Conservation (phyloP, 2,797 vertebrate species). For the Anniella stebbinsi region DNA sequence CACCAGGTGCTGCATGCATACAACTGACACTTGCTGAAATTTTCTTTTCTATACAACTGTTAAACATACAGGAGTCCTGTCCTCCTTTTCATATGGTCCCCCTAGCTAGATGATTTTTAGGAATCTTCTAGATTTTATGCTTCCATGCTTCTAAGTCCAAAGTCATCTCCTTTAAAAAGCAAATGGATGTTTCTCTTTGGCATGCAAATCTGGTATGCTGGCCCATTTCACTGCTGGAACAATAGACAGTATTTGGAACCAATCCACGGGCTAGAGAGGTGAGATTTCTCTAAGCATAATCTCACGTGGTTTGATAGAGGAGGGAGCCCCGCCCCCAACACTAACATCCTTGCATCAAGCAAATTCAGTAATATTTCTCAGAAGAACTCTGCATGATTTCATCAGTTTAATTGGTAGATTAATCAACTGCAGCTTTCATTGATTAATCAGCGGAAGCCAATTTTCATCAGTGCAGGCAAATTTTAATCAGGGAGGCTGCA, state of each 20-base stretch:
- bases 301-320: not conserved
- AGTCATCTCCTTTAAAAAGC: not conserved
- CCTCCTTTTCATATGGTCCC: no score
- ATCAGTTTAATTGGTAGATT: not conserved
- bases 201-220: not conserved
- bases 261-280: not conserved
- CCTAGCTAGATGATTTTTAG: no score
- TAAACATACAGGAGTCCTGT: no score
- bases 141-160: no score
- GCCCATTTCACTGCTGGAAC: not conserved
- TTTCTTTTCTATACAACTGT: no score
- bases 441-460: conserved; percentile 21
- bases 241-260: not conserved
- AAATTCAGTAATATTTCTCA: not conserved
- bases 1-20: no score
- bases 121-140: no score
- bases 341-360: not conserved
- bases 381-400: not conserved
- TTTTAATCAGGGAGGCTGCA: not conserved
- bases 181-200: not conserved
- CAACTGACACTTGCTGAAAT: no score
- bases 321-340: not conserved
- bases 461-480: conserved; percentile 8
- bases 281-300: not conserved
- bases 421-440: conserved; percentile 8